These are phyloP conservation scores for Rhopalosiphum maidis DNA, from an alignment of 1,140 invertebrate species.

Conservation along the genomic window DNA sequence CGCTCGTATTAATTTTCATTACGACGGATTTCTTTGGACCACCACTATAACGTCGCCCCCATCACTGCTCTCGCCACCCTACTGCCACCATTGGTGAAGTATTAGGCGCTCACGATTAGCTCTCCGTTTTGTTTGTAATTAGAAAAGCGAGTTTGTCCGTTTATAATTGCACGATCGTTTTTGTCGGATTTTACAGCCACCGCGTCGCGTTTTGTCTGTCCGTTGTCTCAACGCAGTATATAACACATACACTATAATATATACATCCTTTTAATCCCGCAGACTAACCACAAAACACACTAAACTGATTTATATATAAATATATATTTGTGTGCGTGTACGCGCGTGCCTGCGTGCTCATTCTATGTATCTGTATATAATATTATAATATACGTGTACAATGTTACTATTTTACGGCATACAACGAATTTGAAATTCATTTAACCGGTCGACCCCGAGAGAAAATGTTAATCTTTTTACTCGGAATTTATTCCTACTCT, in stretches of 20 bases:
- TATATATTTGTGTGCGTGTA: not conserved
- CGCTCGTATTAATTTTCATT: constrained; percentile 52
- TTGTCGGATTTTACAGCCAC: constrained; percentile 31
- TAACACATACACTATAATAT: not conserved
- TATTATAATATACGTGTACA: not conserved
- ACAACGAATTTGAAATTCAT: not conserved
- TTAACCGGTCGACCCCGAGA: not conserved
- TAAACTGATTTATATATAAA: not conserved
- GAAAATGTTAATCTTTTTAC: not conserved
- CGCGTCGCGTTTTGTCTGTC: constrained; percentile 16
- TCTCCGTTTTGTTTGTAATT: constrained; percentile 55
- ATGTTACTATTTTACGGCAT: not conserved
- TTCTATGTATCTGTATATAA: not conserved
- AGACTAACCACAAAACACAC: constrained; percentile 43
- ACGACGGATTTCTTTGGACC: constrained; percentile 48
- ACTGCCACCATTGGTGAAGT: constrained; percentile 36
- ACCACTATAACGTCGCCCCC: not conserved
- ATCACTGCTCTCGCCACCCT: not conserved
- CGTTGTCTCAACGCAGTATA: not conserved
- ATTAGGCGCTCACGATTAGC: constrained; percentile 52
- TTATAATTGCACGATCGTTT: constrained; percentile 43
- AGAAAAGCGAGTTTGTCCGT: constrained; percentile 48
- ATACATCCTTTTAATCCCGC: constrained; percentile 14
- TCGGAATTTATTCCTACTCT: not conserved
- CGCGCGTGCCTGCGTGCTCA: too few species aligned